Conservation (phyloP, 2,888 invertebrate genomes). For the Vanessa cardui region DNA sequence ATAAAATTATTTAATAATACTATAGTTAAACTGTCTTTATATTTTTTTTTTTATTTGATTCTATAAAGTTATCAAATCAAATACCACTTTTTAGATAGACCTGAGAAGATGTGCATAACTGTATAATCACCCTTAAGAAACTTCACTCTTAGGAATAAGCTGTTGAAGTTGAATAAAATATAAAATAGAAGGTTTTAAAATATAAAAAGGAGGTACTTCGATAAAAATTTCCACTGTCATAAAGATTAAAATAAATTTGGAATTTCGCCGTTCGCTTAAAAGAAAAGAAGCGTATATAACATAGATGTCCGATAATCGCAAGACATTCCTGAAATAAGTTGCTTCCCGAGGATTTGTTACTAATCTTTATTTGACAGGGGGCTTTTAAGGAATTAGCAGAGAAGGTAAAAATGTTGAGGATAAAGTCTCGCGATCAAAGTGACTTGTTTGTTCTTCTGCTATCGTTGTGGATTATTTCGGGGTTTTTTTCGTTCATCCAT, state of each 20-base stretch:
- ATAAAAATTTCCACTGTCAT: neutral
- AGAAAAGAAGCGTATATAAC: conserved; percentile 2
- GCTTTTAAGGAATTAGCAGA: conserved; percentile 43
- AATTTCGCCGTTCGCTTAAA: neutral
- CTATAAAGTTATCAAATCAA: too few species aligned
- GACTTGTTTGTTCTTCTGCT: conserved; percentile 33
- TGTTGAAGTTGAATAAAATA: too few species aligned
- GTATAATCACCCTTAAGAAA: too few species aligned
- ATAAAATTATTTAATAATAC: too few species aligned
- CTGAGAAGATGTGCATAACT: too few species aligned
- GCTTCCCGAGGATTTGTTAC: conserved; percentile 37
- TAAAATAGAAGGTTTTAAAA: too few species aligned
- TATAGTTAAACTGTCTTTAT: too few species aligned
- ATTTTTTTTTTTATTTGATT: too few species aligned
- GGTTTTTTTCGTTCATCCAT: neutral
- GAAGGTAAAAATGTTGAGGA: conserved; percentile 39
- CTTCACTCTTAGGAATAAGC: too few species aligned
- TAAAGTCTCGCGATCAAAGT: conserved; percentile 37
- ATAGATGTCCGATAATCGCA: conserved; percentile 14
- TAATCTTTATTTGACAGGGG: conserved; percentile 41
- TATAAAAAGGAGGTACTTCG: too few species aligned
- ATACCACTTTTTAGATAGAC: too few species aligned
- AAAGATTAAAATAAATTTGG: neutral
- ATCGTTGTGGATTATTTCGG: conserved; percentile 40
- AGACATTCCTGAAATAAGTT: conserved; percentile 29